These are phyloP conservation scores for Micronycteris hirsuta DNA, from an alignment of 2,113 vertebrate species.

Conservation along the genomic window DNA sequence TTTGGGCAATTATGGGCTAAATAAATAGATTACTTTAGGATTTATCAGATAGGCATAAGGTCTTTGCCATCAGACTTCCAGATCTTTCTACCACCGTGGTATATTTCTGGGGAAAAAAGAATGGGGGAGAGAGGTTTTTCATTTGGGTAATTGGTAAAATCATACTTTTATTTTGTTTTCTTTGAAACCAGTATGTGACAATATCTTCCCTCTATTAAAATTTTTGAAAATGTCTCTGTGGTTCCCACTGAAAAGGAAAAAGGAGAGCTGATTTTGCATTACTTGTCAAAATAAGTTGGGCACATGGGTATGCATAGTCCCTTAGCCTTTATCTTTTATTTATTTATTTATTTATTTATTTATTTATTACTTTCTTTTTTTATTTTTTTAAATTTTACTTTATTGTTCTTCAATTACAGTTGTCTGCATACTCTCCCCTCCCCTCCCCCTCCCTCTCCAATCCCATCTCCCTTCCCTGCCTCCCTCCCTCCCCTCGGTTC, in stretches of 20 bases:
- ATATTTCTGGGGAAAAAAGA: background rate
- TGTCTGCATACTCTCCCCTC: no score
- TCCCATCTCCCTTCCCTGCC: no score
- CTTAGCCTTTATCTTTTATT: conserved; percentile 7
- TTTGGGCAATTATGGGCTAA: background rate
- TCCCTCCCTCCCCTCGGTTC: no score
- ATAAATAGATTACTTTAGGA: background rate
- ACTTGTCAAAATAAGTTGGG: background rate
- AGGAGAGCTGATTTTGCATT: background rate
- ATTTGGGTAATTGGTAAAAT: background rate
- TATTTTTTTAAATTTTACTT: no score
- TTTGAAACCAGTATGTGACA: background rate
- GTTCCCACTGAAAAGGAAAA: background rate
- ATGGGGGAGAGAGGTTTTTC: background rate
- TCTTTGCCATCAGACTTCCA: background rate
- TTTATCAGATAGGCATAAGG: background rate
- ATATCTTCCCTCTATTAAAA: background rate
- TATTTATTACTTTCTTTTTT: no score
- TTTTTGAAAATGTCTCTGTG: background rate
- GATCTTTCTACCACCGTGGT: background rate
- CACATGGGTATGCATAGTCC: background rate
- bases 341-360: no score
- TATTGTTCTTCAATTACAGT: no score
- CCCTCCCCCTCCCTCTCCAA: no score
- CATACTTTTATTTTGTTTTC: background rate